Percentiles rank a stretch among this genome's conserved stretches.
These are phyloP conservation scores for Dermatophagoides farinae DNA, from an alignment of 1,140 invertebrate genomes.

Conservation along the genomic window DNA sequence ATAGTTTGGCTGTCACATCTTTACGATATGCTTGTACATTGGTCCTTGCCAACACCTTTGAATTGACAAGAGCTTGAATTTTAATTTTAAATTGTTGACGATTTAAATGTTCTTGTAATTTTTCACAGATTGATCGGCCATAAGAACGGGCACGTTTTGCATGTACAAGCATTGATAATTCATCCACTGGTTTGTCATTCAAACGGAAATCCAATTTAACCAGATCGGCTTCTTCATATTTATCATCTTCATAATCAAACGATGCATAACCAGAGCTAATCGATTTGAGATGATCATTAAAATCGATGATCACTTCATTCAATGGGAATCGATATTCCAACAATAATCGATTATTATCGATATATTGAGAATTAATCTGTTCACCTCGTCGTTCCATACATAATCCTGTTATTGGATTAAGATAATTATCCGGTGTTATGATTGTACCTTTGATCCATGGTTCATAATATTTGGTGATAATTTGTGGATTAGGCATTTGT, in stretches of 20 bases:
- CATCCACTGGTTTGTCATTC: constrained; percentile 61
- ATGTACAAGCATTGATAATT: constrained; percentile 67
- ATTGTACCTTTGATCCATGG: constrained; percentile 74
- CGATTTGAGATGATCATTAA: constrained; percentile 77
- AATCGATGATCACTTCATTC: constrained; percentile 80
- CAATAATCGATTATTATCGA: constrained; percentile 60
- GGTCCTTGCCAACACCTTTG: constrained; percentile 63
- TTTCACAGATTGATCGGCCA: constrained; percentile 46
- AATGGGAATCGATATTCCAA: constrained; percentile 65
- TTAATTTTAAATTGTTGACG: constrained; percentile 63
- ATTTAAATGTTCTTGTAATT: constrained; percentile 69
- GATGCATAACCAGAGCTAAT: constrained; percentile 81
- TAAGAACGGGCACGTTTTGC: constrained; percentile 38
- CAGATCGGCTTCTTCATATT: constrained; percentile 47
- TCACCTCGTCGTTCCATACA: constrained; percentile 48
- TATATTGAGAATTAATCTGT: constrained; percentile 46
- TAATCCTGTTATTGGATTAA: constrained; percentile 26
- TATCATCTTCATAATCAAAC: constrained; percentile 89
- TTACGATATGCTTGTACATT: constrained; percentile 68
- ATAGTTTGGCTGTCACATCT: constrained; percentile 78
- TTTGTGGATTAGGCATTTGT: constrained; percentile 41
- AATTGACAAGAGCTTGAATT: constrained; percentile 64
- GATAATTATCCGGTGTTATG: constrained; percentile 48
- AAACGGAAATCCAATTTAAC: constrained; percentile 55
- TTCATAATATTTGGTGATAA: constrained; percentile 55